Conservation (phyloP, 2,113 vertebrate species). For the Hydrochoerus hydrochaeris region DNA sequence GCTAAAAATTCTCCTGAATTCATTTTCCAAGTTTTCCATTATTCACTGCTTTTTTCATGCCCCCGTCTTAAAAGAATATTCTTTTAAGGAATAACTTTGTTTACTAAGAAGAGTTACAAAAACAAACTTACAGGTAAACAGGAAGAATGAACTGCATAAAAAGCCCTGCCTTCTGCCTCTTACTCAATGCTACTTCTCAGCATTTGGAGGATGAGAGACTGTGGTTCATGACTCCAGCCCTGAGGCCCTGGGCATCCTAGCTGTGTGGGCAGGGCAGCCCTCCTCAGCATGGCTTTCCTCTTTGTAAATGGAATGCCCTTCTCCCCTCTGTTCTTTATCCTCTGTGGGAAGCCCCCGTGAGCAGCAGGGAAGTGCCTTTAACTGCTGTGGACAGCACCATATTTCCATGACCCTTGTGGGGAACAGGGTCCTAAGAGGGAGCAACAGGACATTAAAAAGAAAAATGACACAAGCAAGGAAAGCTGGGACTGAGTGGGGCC, state of each 20-base stretch:
- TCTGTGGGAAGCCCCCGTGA: background rate
- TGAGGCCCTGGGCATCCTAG: background rate
- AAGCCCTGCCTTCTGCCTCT: background rate
- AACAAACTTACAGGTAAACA: background rate
- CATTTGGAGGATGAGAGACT: background rate
- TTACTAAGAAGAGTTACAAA: conserved; percentile 11
- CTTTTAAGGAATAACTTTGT: background rate
- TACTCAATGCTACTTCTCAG: background rate
- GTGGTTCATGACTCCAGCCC: background rate
- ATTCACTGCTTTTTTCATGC: background rate
- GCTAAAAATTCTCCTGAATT: conserved; percentile 21
- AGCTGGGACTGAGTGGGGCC: background rate
- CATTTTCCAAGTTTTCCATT: background rate
- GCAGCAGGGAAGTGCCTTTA: background rate
- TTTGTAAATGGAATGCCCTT: background rate
- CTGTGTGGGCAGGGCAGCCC: no score
- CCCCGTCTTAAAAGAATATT: background rate
- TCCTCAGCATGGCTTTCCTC: background rate
- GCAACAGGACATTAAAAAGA: background rate
- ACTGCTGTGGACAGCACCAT: background rate
- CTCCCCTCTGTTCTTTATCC: background rate
- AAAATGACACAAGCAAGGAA: background rate
- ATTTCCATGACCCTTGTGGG: background rate
- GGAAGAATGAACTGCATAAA: background rate
- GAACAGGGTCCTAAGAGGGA: background rate